phyloP scores from a whole-genome alignment of 1,140 invertebrate genomes.

The Hermatobates lingyangjiaoensis region DNA sequence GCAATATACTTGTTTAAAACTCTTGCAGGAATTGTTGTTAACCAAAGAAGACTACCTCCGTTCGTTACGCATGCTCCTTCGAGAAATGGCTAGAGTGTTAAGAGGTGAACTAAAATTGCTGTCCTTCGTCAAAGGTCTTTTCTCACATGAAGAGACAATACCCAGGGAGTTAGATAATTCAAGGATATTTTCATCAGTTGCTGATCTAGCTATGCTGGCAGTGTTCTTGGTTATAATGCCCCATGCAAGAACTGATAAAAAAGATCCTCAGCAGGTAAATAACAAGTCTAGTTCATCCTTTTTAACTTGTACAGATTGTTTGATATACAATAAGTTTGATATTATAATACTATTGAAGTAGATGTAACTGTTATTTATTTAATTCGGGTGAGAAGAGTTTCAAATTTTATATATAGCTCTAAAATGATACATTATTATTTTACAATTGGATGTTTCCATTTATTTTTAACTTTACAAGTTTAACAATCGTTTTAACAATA shows the following conservation, averaged over 20 bases:
- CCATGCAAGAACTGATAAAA: conserved; percentile 39
- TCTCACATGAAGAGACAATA: conserved; percentile 35
- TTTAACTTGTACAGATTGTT: too few species aligned
- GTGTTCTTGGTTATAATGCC: conserved; percentile 59
- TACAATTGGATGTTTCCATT: too few species aligned
- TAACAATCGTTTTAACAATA: too few species aligned
- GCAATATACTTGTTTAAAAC: too few species aligned
- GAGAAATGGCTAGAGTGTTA: conserved; percentile 65
- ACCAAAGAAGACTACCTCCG: conserved; percentile 81
- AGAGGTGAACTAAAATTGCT: conserved; percentile 57
- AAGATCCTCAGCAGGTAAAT: conserved; percentile 27
- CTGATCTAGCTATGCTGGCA: conserved; percentile 67
- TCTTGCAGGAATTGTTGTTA: conserved; percentile 60
- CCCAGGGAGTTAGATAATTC: conserved; percentile 48
- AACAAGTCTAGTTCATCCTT: not conserved
- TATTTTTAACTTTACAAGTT: too few species aligned
- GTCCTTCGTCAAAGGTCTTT: conserved; percentile 45
- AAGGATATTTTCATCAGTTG: conserved; percentile 60
- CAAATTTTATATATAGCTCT: too few species aligned
- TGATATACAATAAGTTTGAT: too few species aligned
- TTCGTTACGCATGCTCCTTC: conserved; percentile 56
- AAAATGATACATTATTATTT: too few species aligned
- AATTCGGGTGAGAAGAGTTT: too few species aligned
- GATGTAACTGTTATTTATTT: too few species aligned
- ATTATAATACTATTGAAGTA: too few species aligned